These are phyloP conservation scores for Rosalia funebris DNA, from an alignment of 2,888 invertebrate genomes.

Conservation along the genomic window DNA sequence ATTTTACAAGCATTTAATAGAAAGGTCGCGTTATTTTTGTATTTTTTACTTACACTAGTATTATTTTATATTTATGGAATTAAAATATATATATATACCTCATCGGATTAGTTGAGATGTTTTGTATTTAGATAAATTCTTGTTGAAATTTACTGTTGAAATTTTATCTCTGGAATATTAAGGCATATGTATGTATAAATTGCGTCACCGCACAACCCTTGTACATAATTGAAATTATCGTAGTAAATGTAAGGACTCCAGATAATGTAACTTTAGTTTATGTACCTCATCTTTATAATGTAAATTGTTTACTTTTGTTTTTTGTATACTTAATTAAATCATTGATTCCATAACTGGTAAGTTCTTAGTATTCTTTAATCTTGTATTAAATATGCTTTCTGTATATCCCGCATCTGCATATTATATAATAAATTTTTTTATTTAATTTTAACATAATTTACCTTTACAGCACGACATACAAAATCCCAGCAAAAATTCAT, in stretches of 20 bases:
- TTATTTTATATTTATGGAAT: constrained; percentile 32
- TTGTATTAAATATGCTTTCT: constrained; percentile 38
- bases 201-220: constrained; percentile 31
- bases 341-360: constrained; percentile 35
- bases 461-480: too few relatives aligned
- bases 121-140: constrained; percentile 47
- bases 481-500: too few relatives aligned
- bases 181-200: constrained; percentile 37
- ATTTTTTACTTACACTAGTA: constrained; percentile 35
- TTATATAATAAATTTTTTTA: constrained; percentile 38
- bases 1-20: constrained; percentile 42
- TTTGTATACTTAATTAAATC: constrained; percentile 29
- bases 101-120: constrained; percentile 35
- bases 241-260: constrained; percentile 33
- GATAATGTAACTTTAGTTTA: constrained; percentile 32
- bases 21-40: constrained; percentile 38
- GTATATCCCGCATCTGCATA: constrained; percentile 35
- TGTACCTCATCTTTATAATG: constrained; percentile 32
- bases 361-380: constrained; percentile 40
- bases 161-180: constrained; percentile 45
- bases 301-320: constrained; percentile 24
- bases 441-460: constrained; percentile 29
- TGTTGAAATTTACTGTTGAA: constrained; percentile 51
- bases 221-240: constrained; percentile 31
- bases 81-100: constrained; percentile 33